Percentiles rank a stretch among this genome's conserved stretches.
These are phyloP conservation scores for Drosophila santomea DNA, from an alignment of 1,140 invertebrate species.

Conservation along the genomic window DNA sequence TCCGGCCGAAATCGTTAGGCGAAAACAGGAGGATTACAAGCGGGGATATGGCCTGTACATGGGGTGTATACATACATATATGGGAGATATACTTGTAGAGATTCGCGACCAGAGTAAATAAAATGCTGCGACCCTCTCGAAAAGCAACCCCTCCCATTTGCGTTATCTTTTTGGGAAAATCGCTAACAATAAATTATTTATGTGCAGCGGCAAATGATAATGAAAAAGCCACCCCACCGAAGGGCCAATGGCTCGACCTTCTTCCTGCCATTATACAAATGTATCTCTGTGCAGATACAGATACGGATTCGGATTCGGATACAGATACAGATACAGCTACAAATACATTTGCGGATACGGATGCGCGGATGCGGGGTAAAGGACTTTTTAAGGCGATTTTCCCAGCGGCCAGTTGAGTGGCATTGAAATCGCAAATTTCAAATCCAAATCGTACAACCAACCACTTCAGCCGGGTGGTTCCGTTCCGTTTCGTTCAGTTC, in stretches of 20 bases:
- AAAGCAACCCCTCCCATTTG: constrained; percentile 3
- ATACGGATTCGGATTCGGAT: not conserved
- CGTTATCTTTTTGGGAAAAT: constrained; percentile 82
- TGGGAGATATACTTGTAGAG: constrained; percentile 1
- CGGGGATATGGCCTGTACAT: no score
- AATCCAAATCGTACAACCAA: constrained; percentile 75
- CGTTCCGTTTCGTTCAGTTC: not conserved
- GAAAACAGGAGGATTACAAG: constrained; percentile 1
- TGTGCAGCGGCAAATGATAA: constrained; percentile 79
- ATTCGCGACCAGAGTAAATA: constrained; percentile 75
- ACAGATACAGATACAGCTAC: constrained; percentile 5
- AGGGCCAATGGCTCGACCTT: constrained; percentile 70
- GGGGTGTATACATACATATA: not conserved
- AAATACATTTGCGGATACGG: constrained; percentile 10
- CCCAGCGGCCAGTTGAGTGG: constrained; percentile 76
- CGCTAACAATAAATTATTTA: constrained; percentile 82
- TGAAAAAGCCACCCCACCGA: constrained; percentile 75
- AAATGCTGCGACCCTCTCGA: constrained; percentile 32
- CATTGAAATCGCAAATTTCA: constrained; percentile 71
- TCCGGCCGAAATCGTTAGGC: constrained; percentile 65
- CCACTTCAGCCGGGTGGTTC: constrained; percentile 62
- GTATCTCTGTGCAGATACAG: constrained; percentile 23
- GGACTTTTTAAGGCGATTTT: constrained; percentile 80
- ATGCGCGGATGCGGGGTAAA: constrained; percentile 42
- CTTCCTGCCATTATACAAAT: constrained; percentile 46